A percentile compares a stretch with the other conserved stretches of the same genome.
Evolutionary conservation across 1,140 invertebrate genomes (phyloP).

Genomic region (Zaprionus kolodkinae): DNA sequence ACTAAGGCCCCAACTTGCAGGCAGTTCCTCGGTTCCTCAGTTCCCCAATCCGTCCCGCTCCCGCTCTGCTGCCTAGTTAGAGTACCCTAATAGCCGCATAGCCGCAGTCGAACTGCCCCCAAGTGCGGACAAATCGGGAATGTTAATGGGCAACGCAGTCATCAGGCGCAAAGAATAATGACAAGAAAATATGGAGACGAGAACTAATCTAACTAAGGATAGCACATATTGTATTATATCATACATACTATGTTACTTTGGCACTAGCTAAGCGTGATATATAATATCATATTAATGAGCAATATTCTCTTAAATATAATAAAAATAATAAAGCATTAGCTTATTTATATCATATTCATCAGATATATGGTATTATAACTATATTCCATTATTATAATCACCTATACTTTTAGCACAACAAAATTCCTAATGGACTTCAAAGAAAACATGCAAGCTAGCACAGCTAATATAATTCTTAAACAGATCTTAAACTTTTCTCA

Average conservation of each 20-base stretch:
- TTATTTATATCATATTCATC: too few relatives aligned
- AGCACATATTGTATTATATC: not conserved
- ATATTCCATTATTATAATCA: too few relatives aligned
- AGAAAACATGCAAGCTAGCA: too few relatives aligned
- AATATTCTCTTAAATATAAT: not conserved
- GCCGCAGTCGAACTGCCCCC: not conserved
- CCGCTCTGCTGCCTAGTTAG: slow-evolving; percentile 4
- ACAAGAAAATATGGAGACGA: not conserved
- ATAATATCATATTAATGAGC: not conserved
- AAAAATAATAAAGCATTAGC: too few relatives aligned
- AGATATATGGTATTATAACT: too few relatives aligned
- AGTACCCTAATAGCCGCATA: not conserved
- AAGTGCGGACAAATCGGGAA: slow-evolving; percentile 30
- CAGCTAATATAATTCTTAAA: too few relatives aligned
- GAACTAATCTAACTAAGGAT: not conserved
- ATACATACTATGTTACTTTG: not conserved
- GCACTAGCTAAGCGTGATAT: not conserved
- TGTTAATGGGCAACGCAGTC: slow-evolving; percentile 28
- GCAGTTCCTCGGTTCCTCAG: too few relatives aligned
- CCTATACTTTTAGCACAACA: too few relatives aligned
- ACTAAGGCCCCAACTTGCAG: slow-evolving; percentile 73
- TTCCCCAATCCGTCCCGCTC: too few relatives aligned
- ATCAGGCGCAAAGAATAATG: slow-evolving; percentile 6
- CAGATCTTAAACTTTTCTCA: too few relatives aligned
- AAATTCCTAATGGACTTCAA: too few relatives aligned